Base-by-base conservation (phyloP, 2,888 invertebrate species). In the Pteria penguin region DNA sequence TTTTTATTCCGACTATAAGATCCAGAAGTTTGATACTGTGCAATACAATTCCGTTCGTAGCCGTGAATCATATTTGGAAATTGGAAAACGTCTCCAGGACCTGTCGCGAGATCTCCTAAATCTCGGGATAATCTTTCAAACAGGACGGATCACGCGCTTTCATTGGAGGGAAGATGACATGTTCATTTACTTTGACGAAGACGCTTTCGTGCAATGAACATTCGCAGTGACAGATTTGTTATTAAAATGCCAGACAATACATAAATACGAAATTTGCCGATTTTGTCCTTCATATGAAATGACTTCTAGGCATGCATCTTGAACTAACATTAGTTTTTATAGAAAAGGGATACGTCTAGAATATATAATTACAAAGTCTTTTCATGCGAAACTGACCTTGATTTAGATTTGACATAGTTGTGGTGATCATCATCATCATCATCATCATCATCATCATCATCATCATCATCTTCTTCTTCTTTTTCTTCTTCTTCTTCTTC, bases 171-270 rank as follows among this genome's bases (percentile, higher is more conserved):
- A 36, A 24, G 18, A 26, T 65, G 65, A 65, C 65, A 65, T 36
- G 33, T 65, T 65, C 33, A 65, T 65, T 65, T 65, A 36, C 65
- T 65, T 65, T 65, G 65, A 65, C 65, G 65, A 65, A 45, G 32
- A 24, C 33, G n/a, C 65, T 65, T 36, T 65, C 65, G 65, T 65
- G 65, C 65, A 18, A 45, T 33, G 45, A 36, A 65, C 36, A 65
- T 45, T 36, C 32, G 27, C 36, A 22, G 45, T 45, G 33, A 45
- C 45, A 65, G 32, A 36, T 65, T 27, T 45, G 65, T 36, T 65
- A 65, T 65, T 45, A 65, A 65, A 65, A 65, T 36, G 65, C 32
- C 65, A 65, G 65, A 65, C 32, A 65, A 65, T 36, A 65, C 65
- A 65, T 65, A 65, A 65, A 65, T 33, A 36, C 45, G 36, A 65